Evolutionary conservation across 2,113 vertebrate genomes (phyloP).

Genomic region (Mohoua ochrocephala): DNA sequence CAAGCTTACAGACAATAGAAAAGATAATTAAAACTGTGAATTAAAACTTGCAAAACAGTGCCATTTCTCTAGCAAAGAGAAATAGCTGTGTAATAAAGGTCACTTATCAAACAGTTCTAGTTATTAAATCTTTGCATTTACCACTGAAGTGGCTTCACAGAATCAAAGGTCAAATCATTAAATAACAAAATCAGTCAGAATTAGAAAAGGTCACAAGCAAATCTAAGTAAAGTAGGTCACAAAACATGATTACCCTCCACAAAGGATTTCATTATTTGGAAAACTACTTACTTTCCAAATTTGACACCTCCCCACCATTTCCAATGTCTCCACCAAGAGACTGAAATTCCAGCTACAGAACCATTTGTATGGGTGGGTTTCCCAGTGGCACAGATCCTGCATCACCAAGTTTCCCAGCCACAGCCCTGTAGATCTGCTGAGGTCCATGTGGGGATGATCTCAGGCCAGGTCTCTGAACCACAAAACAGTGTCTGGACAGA

Average conservation of each 20-base stretch:
- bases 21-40: conserved; percentile 75
- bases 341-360: background rate
- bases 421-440: background rate
- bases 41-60: conserved; percentile 72
- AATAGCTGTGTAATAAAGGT: conserved; percentile 72
- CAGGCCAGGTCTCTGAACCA: background rate
- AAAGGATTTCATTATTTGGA: background rate
- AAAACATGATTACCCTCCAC: conserved; percentile 8
- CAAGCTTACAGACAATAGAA: conserved; percentile 72
- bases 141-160: conserved; percentile 63
- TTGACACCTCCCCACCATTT: background rate
- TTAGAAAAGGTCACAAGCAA: conserved; percentile 76
- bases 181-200: conserved; percentile 73
- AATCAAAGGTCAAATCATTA: conserved; percentile 78
- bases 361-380: background rate
- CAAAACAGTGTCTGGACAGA: background rate
- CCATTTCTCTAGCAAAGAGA: conserved; percentile 57
- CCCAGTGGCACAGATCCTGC: background rate
- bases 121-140: conserved; percentile 79
- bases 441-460: accelerated
- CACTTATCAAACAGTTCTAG: conserved; percentile 75
- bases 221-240: conserved; percentile 44
- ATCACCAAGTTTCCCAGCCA: background rate
- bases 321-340: background rate
- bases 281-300: background rate